A percentile compares a stretch with the other conserved stretches of the same genome.
Evolutionary conservation across 2,888 invertebrate species (phyloP).

Genomic region (Eulithis prunata): DNA sequence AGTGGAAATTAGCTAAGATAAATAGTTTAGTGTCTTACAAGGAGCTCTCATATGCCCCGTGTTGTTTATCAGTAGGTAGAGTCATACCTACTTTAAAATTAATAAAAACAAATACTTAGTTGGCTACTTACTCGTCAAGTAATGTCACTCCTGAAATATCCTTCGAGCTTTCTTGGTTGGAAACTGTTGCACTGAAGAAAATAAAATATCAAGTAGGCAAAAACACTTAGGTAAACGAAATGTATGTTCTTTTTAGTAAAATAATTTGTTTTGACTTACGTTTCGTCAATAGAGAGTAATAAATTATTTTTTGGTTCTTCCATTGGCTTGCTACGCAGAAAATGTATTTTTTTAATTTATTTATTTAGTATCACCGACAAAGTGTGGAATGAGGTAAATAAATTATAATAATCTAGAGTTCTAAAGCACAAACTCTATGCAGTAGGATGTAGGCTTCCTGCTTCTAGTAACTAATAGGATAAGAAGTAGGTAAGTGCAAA

Average conservation of each 20-base stretch:
- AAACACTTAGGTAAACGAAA: background rate
- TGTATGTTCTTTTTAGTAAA: no score
- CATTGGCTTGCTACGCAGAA: conserved; percentile 50
- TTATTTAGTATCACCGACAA: no score
- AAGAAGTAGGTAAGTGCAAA: no score
- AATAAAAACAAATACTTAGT: background rate
- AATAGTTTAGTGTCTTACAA: no score
- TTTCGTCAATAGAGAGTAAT: conserved; percentile 51
- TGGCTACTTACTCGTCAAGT: conserved; percentile 53
- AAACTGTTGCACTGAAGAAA: conserved; percentile 48
- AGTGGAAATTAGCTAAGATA: no score
- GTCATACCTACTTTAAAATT: background rate
- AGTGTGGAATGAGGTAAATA: no score
- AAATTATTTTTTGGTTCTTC: conserved; percentile 44
- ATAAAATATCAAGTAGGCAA: conserved; percentile 1
- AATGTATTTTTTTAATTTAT: conserved; percentile 22
- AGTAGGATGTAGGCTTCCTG: no score
- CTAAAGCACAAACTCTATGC: no score
- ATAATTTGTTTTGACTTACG: conserved; percentile 46
- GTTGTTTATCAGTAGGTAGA: no score
- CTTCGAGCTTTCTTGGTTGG: conserved; percentile 39
- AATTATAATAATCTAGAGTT: no score
- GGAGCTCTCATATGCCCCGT: no score
- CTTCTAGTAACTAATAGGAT: no score
- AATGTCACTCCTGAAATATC: conserved; percentile 35